Base-by-base conservation (phyloP, 2,113 vertebrate species). In the Rutilus rutilus region DNA sequence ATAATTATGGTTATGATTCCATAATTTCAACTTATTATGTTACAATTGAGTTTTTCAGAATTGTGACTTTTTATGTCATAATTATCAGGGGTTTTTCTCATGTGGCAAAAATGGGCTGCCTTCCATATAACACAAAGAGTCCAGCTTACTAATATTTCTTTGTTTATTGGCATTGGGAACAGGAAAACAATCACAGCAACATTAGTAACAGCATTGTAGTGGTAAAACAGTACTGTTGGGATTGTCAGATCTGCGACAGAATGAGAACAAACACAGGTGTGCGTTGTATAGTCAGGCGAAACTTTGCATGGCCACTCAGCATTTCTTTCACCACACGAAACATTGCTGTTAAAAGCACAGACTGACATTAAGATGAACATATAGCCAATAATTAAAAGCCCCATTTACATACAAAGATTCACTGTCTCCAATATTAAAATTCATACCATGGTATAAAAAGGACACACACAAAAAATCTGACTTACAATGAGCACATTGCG, bases 201-300 rank as follows among this genome's bases (percentile, higher is more conserved):
- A 92, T 89, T 89, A 90, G 84, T 59, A 90, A 94, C 88, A 91
- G 89, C 91, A 84, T 89, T 85, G 82, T 89, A 91, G 90, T 93
- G 91, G 90, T 93, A 91, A 91, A 92, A 93, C 88, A 91, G 90
- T 91, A 90, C 82, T 88, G 88, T 92, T 90, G 90, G 84, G 93
- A 95, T 94, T 94, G 94, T 94, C 94, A 92, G 89, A 92, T 90
- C 91, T 93, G 92, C 7, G 23, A 42, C 79, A 90, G 88, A 82
- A 84, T 60, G 84, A 64, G 23, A 82, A 78, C 60, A 33, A 85
- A 88, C 67, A 83, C 67, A 57, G 78, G 42, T 86, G 85, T 57
- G 80, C 88, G 67, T 84, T 73, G 89, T 80, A 92, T 30, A 84
- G 59, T 76, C 52, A 75, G 17, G 78, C 67, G 83, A 45, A 84